phyloP scores from a whole-genome alignment of 2,113 vertebrate genomes.

The Pantherophis guttatus region DNA sequence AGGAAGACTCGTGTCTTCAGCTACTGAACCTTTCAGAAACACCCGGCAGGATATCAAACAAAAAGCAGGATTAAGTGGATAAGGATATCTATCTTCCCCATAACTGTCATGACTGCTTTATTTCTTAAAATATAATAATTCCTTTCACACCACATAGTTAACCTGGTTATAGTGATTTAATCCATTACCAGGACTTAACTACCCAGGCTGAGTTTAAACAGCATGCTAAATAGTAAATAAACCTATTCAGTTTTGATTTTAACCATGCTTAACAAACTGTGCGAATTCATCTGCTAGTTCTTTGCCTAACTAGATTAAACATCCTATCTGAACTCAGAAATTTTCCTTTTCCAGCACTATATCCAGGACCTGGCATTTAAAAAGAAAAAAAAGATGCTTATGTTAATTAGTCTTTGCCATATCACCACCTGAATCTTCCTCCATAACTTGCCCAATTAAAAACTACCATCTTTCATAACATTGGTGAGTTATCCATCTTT shows the following conservation, averaged over 20 bases:
- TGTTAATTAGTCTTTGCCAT: neutral
- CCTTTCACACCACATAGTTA: neutral
- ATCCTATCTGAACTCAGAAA: neutral
- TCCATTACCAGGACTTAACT: neutral
- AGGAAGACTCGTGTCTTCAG: neutral
- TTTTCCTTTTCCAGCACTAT: neutral
- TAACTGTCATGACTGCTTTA: neutral
- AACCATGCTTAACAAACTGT: neutral
- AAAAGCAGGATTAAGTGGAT: neutral
- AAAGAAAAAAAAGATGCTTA: neutral
- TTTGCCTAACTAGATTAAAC: neutral
- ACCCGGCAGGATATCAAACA: neutral
- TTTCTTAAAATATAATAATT: neutral
- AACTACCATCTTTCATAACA: neutral
- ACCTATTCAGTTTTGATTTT: neutral
- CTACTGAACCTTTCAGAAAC: neutral
- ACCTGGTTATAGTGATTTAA: neutral
- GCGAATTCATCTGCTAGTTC: neutral
- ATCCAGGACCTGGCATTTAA: neutral
- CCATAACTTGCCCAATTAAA: neutral
- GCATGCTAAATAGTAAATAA: neutral
- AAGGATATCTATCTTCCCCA: neutral
- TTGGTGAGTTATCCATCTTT: neutral
- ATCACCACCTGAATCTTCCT: neutral
- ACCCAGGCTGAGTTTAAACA: neutral